A percentile compares a stretch with the other conserved stretches of the same genome.
These are phyloP conservation scores for Blastomussa wellsi DNA, from an alignment of 92 coral and sea anemone genomes.

Conservation along the genomic window DNA sequence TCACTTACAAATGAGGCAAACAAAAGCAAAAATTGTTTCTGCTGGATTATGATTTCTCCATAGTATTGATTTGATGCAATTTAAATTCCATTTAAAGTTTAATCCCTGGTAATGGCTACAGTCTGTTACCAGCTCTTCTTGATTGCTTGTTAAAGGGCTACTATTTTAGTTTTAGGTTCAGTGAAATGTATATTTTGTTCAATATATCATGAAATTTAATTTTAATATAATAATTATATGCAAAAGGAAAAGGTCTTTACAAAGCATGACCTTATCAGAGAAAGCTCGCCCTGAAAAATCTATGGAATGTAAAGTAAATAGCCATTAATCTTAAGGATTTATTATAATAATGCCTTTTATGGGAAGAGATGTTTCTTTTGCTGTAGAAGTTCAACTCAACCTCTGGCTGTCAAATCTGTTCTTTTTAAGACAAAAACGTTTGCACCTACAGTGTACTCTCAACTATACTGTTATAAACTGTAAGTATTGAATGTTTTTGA, in stretches of 20 bases:
- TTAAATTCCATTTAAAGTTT: not conserved
- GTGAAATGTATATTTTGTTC: not conserved
- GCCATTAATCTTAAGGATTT: not conserved
- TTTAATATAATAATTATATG: not conserved
- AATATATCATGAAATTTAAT: not conserved
- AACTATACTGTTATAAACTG: not conserved
- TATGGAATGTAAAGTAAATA: slow-evolving; percentile 22
- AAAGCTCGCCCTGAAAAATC: slow-evolving; percentile 16
- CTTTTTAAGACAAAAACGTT: not conserved
- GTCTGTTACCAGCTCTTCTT: not conserved
- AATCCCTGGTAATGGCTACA: not conserved
- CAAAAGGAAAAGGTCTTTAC: not conserved
- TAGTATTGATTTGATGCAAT: not conserved
- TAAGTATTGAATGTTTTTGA: not conserved
- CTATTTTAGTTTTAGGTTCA: not conserved
- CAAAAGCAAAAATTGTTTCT: not conserved
- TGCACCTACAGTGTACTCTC: not conserved
- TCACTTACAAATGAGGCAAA: no score
- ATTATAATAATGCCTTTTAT: slow-evolving; percentile 20
- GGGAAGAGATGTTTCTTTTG: not conserved
- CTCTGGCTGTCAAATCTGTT: slow-evolving; percentile 6
- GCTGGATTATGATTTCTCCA: not conserved
- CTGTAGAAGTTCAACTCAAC: no score
- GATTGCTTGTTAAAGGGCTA: not conserved
- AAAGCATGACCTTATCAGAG: slow-evolving; percentile 1